Evolutionary conservation across 2,888 invertebrate species (phyloP), one percentile per base, ranked within the genome.

Genomic region (Sclerodermus sp.): DNA sequence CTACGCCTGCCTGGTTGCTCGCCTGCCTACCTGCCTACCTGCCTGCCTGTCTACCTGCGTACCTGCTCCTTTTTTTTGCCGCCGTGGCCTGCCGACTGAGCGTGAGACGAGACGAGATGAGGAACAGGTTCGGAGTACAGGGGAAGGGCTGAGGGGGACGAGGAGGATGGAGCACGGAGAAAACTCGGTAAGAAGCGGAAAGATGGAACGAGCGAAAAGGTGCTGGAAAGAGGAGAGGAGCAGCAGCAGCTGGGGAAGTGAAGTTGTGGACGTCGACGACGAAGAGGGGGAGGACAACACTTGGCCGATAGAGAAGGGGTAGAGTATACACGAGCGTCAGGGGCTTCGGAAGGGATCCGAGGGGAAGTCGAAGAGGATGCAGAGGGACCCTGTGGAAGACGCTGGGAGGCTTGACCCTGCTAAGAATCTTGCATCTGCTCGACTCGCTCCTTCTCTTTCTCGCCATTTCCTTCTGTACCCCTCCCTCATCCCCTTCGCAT

Each of bases 371-470:
- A 23, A 8, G 8, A 8, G 10, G 45, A 37, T 16, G 29, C 13
- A 51, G 51, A 58, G 52, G 42, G 51, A 62, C 55, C 54, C 53
- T 56, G 23, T 15, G 42, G 48, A 57, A 58, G 61, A 62, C 58
- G 66, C 60, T 58, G 60, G 61, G 62, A 59, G 68, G 64, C 58
- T 64, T 67, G 69, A 73, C 71, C 70, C 68, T 62, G 62, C 55
- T 61, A 67, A 63, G 71, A 71, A 71, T 74, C 70, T 63, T 51
- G 66, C 73, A 70, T 72, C 69, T 73, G 69, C 66, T 71, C 62
- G 47, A 57, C 50, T 55, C 43, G 53, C 52, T 48, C 41, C 36
- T 45, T 17, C 6, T 13, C 18, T 36, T 42, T 23, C 41, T 36
- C 16, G 18, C 45, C 53, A 48, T 36, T 18, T 34, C 44, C 40